phyloP scores from a whole-genome alignment of 2,113 vertebrate species.

The Fukomys damarensis region DNA sequence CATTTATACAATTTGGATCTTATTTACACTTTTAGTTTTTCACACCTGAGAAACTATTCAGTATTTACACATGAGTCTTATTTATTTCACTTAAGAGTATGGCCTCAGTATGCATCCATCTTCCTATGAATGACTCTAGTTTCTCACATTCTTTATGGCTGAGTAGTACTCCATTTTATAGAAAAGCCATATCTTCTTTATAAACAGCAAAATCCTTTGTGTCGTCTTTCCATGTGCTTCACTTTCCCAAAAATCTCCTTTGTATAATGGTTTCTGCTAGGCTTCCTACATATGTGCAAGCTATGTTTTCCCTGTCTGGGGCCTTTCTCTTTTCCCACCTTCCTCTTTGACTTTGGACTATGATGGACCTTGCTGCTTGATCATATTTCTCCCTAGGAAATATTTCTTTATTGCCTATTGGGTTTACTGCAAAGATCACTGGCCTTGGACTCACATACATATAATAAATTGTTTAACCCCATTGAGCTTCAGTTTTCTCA shows the following conservation, averaged over 20 bases:
- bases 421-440: conserved; percentile 24
- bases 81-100: too few relatives aligned
- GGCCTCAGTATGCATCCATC: too few relatives aligned
- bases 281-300: neutral
- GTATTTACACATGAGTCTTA: too few relatives aligned
- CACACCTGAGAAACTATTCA: too few relatives aligned
- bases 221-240: neutral
- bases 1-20: too few relatives aligned
- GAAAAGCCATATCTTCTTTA: too few relatives aligned
- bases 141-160: too few relatives aligned
- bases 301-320: neutral
- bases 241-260: neutral
- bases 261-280: neutral
- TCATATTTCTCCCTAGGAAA: neutral
- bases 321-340: neutral
- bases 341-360: neutral
- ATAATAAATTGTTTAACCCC: neutral
- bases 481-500: neutral
- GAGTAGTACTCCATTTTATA: too few relatives aligned
- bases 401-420: neutral
- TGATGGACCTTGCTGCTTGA: neutral
- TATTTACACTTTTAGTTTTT: too few relatives aligned
- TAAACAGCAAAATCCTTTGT: neutral
- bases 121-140: too few relatives aligned
- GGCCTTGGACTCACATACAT: neutral